Conservation (phyloP, 2,888 invertebrate species). For the Synanthedon myopaeformis region DNA sequence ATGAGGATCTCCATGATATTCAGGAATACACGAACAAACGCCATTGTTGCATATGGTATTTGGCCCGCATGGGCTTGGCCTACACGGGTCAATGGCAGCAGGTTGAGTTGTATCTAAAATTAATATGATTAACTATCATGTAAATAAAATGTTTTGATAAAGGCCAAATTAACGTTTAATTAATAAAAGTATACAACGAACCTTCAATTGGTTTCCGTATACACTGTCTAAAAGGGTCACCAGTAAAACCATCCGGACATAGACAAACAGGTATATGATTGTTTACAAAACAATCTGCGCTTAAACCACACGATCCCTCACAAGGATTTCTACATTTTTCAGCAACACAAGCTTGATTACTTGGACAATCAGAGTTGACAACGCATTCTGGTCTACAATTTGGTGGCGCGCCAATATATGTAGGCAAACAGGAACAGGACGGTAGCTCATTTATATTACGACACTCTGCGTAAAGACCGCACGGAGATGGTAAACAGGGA, state of each 20-base stretch:
- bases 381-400: constrained; percentile 76
- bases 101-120: constrained; percentile 24
- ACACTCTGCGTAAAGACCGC: constrained; percentile 81
- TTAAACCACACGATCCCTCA: constrained; percentile 75
- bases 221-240: constrained; percentile 79
- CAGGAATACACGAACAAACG: constrained; percentile 70
- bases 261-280: constrained; percentile 81
- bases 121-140: neutral
- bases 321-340: constrained; percentile 80
- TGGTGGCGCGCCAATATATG: constrained; percentile 75
- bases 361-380: constrained; percentile 74
- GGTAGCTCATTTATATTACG: constrained; percentile 76
- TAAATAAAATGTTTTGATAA: neutral
- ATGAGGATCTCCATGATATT: constrained; percentile 76
- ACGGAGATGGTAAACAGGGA: constrained; percentile 81
- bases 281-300: constrained; percentile 75
- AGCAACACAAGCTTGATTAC: constrained; percentile 74
- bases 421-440: constrained; percentile 77
- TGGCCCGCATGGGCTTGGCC: constrained; percentile 75
- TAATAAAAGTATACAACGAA: constrained; percentile 12
- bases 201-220: constrained; percentile 62
- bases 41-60: constrained; percentile 71
- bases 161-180: neutral
- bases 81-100: constrained; percentile 61
- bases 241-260: constrained; percentile 74